Evolutionary conservation across 2,888 invertebrate species (phyloP).

Genomic region (Trissolcus brochymenae): DNA sequence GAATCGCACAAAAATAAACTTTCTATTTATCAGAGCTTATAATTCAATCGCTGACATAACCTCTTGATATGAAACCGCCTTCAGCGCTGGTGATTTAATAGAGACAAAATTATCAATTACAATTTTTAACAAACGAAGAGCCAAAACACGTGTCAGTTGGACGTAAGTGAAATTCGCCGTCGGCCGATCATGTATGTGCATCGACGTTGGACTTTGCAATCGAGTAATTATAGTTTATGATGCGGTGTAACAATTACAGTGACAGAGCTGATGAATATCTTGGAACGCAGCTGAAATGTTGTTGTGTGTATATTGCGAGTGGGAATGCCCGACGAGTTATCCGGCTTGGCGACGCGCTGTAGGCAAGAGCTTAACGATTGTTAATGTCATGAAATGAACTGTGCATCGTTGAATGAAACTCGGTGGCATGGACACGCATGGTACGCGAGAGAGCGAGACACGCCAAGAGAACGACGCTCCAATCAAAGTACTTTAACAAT

Average conservation of each 20-base stretch:
- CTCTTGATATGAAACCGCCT: too few relatives aligned
- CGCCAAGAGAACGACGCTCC: conserved; percentile 40
- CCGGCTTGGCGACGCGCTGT: conserved; percentile 52
- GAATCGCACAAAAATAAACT: too few relatives aligned
- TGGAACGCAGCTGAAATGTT: conserved; percentile 24
- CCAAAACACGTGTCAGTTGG: background rate
- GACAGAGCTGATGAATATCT: conserved; percentile 35
- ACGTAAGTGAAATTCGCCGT: conserved; percentile 2
- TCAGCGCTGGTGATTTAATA: too few relatives aligned
- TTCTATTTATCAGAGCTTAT: too few relatives aligned
- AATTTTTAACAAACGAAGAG: too few relatives aligned
- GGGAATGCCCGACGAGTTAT: conserved; percentile 51
- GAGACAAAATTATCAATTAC: too few relatives aligned
- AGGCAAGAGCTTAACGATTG: conserved; percentile 58
- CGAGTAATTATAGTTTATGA: conserved; percentile 41
- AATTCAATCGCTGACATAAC: too few relatives aligned
- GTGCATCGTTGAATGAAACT: conserved; percentile 49
- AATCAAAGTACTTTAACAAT: conserved; percentile 55
- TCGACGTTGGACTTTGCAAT: conserved; percentile 12
- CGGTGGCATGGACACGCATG: conserved; percentile 54
- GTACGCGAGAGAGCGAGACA: conserved; percentile 47
- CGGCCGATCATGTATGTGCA: conserved; percentile 2
- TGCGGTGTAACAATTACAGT: conserved; percentile 27
- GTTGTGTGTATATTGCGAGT: conserved; percentile 14
- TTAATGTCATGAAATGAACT: conserved; percentile 57